Percentiles rank a stretch among this genome's conserved stretches.
Conservation (phyloP, 2,113 vertebrate genomes). For the Sarotherodon lohbergeri region DNA sequence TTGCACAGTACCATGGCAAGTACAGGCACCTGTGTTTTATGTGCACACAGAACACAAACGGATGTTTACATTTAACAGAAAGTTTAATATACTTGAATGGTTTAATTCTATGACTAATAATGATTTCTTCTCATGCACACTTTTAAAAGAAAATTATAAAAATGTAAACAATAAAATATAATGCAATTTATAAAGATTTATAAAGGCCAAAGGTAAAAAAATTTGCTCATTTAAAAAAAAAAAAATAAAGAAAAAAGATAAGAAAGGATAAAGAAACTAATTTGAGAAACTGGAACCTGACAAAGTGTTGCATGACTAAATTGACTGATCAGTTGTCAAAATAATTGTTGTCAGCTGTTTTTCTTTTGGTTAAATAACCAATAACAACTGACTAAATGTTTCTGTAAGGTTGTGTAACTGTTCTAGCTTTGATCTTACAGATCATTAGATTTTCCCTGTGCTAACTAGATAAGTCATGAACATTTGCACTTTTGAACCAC, state of each 20-base stretch:
- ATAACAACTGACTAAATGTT: background rate
- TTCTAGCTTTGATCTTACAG: background rate
- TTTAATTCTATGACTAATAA: background rate
- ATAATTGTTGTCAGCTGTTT: background rate
- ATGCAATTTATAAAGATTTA: background rate
- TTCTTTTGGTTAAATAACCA: background rate
- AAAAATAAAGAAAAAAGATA: background rate
- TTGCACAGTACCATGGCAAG: background rate
- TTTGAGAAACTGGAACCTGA: background rate
- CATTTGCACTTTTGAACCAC: background rate
- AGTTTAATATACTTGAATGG: background rate
- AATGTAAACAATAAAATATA: background rate
- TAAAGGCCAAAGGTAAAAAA: background rate
- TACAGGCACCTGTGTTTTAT: background rate
- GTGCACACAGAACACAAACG: background rate
- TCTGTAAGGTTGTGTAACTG: background rate
- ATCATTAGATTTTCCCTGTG: background rate
- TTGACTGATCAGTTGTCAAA: background rate
- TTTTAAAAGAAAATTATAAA: background rate
- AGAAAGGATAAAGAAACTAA: background rate
- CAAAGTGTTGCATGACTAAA: background rate
- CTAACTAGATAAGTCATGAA: background rate
- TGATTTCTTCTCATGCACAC: background rate
- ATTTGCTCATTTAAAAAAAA: rapidly evolving
- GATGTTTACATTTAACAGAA: background rate